Conservation (phyloP, 2,888 invertebrate species). For the Monochamus alternatus region DNA sequence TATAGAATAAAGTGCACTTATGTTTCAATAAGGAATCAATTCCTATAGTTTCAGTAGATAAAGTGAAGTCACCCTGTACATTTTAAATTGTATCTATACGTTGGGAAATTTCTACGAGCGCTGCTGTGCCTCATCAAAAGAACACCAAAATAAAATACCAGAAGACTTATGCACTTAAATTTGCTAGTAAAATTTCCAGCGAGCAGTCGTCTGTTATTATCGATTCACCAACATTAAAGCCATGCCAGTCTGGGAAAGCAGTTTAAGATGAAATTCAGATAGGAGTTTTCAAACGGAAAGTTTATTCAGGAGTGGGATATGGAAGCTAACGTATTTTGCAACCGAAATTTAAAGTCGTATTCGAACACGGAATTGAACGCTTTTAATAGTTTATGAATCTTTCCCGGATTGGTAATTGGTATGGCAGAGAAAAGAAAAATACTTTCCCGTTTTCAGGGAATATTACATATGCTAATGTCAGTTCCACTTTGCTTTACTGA, state of each 20-base stretch:
- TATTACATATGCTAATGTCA: too few relatives aligned
- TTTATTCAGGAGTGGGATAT: slow-evolving; percentile 19
- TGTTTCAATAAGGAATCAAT: too few relatives aligned
- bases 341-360: slow-evolving; percentile 26
- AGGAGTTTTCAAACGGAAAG: slow-evolving; percentile 23
- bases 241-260: slow-evolving; percentile 8
- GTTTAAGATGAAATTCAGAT: slow-evolving; percentile 27
- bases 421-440: not conserved
- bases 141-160: slow-evolving; percentile 11
- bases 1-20: too few relatives aligned
- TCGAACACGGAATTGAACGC: slow-evolving; percentile 20
- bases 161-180: not conserved
- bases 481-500: too few relatives aligned
- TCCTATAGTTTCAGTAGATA: too few relatives aligned
- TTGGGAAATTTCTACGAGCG: not conserved
- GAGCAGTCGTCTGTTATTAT: slow-evolving; percentile 3
- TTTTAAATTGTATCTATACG: not conserved
- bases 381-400: slow-evolving; percentile 21
- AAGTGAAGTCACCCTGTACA: too few relatives aligned
- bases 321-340: slow-evolving; percentile 24
- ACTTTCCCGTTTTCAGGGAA: not conserved
- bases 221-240: slow-evolving; percentile 8
- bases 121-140: not conserved
- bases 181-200: slow-evolving; percentile 1
- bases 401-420: slow-evolving; percentile 4